Conservation (phyloP, 1,140 invertebrate genomes). For the Drosophila seguyi region DNA sequence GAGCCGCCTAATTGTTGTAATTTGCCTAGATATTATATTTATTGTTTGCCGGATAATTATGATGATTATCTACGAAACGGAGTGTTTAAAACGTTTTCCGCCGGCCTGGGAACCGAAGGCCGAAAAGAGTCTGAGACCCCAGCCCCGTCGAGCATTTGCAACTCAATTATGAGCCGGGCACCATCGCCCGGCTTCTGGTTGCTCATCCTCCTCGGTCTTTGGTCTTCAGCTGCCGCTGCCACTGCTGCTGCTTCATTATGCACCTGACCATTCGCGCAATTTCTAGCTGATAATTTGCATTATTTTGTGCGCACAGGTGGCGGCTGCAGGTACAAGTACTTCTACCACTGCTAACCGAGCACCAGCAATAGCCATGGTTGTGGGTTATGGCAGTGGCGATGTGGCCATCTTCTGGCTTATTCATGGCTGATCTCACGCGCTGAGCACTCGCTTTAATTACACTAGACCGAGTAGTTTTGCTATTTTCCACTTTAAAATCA, state of each 20-base stretch:
- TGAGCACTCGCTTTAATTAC: conserved; percentile 67
- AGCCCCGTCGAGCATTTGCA: conserved; percentile 58
- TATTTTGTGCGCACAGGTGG: conserved; percentile 76
- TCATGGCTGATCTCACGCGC: conserved; percentile 70
- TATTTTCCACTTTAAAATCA: neutral
- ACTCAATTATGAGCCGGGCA: conserved; percentile 72
- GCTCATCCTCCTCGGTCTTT: conserved; percentile 46
- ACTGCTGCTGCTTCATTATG: conserved; percentile 47
- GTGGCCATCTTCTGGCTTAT: conserved; percentile 31
- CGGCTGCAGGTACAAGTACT: conserved; percentile 37
- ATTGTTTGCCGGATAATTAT: conserved; percentile 80
- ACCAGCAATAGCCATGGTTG: conserved; percentile 13
- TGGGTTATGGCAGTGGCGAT: conserved; percentile 23
- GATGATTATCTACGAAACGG: conserved; percentile 82
- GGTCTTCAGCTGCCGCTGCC: conserved; percentile 18
- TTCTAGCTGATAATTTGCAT: conserved; percentile 80
- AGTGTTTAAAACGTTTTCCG: conserved; percentile 61
- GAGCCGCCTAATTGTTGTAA: conserved; percentile 78
- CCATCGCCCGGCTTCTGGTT: conserved; percentile 28
- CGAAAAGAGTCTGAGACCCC: conserved; percentile 14
- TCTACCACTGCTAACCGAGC: neutral
- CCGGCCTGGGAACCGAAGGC: conserved; percentile 60
- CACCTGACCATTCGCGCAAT: conserved; percentile 79
- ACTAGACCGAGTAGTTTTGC: conserved; percentile 19
- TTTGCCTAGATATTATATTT: conserved; percentile 79